Conservation (phyloP, 1,140 invertebrate species). For the Orussus abietinus region DNA sequence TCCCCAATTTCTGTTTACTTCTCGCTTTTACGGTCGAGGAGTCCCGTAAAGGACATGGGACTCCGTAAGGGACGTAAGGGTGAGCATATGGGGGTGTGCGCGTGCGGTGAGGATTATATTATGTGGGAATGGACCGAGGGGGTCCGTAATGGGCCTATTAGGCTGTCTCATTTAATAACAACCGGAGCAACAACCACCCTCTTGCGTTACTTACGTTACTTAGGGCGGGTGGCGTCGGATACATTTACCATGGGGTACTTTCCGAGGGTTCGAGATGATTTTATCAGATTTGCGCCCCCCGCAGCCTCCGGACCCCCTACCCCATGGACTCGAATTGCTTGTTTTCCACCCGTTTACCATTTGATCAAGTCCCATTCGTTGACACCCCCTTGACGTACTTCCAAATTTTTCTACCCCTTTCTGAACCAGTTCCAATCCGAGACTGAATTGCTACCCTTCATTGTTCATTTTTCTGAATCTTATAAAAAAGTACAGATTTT, state of each 20-base stretch:
- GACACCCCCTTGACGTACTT: constrained; percentile 11
- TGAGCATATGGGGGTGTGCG: no score
- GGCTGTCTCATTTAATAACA: constrained; percentile 56
- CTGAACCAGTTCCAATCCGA: no score
- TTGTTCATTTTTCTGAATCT: no score
- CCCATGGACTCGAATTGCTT: constrained; percentile 42
- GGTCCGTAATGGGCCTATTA: constrained; percentile 54
- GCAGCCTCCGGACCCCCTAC: constrained; percentile 15
- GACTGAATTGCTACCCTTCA: no score
- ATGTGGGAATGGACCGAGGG: constrained; percentile 48
- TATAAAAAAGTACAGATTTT: no score
- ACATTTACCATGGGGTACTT: constrained; percentile 11
- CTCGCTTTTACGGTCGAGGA: no score
- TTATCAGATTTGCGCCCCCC: constrained; percentile 50
- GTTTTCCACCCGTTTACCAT: constrained; percentile 54
- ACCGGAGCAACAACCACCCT: constrained; percentile 48
- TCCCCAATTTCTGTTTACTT: no score
- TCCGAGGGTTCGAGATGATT: constrained; percentile 45
- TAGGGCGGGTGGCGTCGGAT: constrained; percentile 19
- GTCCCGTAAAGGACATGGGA: no score
- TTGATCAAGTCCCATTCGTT: constrained; percentile 47
- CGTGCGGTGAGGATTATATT: constrained; percentile 51
- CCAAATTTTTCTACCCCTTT: no score
- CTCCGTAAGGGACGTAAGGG: no score
- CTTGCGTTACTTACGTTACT: constrained; percentile 50